These are phyloP conservation scores for Heliconius himera DNA, from an alignment of 1,140 invertebrate species.

Conservation along the genomic window DNA sequence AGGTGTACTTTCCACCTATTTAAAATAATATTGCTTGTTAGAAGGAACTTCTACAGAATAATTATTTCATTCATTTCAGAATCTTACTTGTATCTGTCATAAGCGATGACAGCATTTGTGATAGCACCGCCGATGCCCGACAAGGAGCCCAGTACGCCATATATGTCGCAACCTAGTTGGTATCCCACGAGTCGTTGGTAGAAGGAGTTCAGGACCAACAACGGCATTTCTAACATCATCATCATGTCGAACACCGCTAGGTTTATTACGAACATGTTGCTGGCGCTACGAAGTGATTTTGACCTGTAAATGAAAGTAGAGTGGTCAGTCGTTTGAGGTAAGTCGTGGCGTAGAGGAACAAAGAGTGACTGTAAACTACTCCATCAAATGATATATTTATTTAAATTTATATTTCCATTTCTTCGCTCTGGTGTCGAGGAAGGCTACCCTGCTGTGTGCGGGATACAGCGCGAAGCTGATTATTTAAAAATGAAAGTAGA, in stretches of 20 bases:
- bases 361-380: neutral
- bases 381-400: no score
- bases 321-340: neutral
- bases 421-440: no score
- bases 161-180: constrained; percentile 87
- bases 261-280: constrained; percentile 91
- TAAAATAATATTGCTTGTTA: neutral
- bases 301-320: constrained; percentile 79
- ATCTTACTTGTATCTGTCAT: constrained; percentile 87
- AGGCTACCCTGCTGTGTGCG: no score
- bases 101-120: constrained; percentile 89
- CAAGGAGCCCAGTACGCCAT: constrained; percentile 85
- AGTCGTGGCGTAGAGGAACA: no score
- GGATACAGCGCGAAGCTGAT: no score
- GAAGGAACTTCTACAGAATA: neutral
- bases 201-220: constrained; percentile 87
- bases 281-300: constrained; percentile 88
- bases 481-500: no score
- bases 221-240: constrained; percentile 89
- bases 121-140: constrained; percentile 88
- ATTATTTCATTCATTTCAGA: no score
- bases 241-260: constrained; percentile 88
- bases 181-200: constrained; percentile 85
- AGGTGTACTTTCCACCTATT: neutral
- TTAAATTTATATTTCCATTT: neutral